Conservation (phyloP, 64 coral and sea anemone species). For the Pocillopora damicornis region DNA sequence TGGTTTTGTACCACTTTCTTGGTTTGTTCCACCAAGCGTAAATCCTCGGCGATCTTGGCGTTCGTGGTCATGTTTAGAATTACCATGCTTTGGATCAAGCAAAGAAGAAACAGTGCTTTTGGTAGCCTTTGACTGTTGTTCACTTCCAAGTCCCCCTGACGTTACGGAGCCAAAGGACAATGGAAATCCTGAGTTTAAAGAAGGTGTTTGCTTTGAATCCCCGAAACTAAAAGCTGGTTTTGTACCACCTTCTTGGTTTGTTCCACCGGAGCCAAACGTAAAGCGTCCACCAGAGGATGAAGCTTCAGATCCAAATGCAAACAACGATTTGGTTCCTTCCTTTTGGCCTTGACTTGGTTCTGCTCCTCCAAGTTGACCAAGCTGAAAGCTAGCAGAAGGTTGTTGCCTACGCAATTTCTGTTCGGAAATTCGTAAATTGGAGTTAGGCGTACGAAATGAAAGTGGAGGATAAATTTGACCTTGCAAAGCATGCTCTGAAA, state of each 20-base stretch:
- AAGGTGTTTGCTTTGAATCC: background rate
- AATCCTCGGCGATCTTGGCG: too few relatives aligned
- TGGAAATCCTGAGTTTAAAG: background rate
- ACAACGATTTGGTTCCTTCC: background rate
- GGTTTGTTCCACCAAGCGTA: too few relatives aligned
- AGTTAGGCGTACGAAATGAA: slow-evolving; percentile 1
- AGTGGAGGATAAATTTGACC: slow-evolving; percentile 7
- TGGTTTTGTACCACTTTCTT: too few relatives aligned
- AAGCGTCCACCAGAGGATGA: background rate
- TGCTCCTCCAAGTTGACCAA: slow-evolving; percentile 22
- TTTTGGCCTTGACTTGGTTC: background rate
- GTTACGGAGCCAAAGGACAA: background rate
- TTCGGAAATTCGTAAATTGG: background rate
- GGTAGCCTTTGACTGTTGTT: background rate
- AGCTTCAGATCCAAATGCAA: background rate
- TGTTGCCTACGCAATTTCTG: slow-evolving; percentile 70
- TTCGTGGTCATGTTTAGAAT: too few relatives aligned
- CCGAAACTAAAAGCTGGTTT: background rate
- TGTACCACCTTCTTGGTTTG: background rate
- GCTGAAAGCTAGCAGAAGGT: slow-evolving; percentile 42
- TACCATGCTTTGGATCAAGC: too few relatives aligned
- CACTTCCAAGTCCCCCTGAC: background rate
- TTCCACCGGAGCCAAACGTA: background rate
- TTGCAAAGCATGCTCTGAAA: background rate
- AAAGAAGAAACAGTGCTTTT: too few relatives aligned